Evolutionary conservation across 2,888 invertebrate species (phyloP).

Genomic region (Netelia virgata): DNA sequence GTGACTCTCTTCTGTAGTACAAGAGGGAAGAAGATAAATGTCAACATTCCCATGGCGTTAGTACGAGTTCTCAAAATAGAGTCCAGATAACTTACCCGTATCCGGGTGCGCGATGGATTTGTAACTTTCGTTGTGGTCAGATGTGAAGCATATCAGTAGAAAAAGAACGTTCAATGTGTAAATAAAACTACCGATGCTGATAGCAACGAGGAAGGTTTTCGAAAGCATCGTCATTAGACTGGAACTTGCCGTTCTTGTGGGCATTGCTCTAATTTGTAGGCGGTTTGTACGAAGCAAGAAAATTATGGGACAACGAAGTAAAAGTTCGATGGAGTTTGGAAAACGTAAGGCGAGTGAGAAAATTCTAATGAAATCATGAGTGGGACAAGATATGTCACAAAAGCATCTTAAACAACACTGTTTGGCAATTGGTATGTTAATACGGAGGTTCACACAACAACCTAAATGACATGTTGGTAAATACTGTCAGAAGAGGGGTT

Average conservation of each 20-base stretch:
- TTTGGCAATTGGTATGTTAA: slow-evolving; percentile 19
- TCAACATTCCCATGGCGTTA: too few species aligned
- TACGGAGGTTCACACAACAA: neutral
- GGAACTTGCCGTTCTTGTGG: slow-evolving; percentile 6
- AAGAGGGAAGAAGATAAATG: slow-evolving; percentile 57
- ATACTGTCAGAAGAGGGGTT: neutral
- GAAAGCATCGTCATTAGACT: slow-evolving; percentile 32
- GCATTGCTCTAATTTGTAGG: slow-evolving; percentile 39
- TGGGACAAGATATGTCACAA: slow-evolving; percentile 19
- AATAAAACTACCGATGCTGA: slow-evolving; percentile 84
- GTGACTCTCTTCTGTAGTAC: slow-evolving; percentile 72
- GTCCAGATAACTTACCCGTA: slow-evolving; percentile 68
- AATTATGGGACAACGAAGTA: neutral
- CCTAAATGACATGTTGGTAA: slow-evolving; percentile 21
- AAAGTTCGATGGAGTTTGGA: neutral
- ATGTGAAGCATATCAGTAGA: slow-evolving; percentile 86
- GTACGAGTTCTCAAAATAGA: too few species aligned
- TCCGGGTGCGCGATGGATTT: slow-evolving; percentile 67
- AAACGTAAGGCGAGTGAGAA: neutral
- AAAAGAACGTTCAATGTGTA: slow-evolving; percentile 86
- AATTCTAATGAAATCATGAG: slow-evolving; percentile 7
- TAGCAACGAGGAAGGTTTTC: slow-evolving; percentile 79
- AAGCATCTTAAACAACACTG: slow-evolving; percentile 28
- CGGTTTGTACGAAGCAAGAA: slow-evolving; percentile 7
- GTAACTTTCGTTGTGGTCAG: slow-evolving; percentile 83